Conservation (phyloP, 2,797 vertebrate species). For the Myotis vivesi region DNA sequence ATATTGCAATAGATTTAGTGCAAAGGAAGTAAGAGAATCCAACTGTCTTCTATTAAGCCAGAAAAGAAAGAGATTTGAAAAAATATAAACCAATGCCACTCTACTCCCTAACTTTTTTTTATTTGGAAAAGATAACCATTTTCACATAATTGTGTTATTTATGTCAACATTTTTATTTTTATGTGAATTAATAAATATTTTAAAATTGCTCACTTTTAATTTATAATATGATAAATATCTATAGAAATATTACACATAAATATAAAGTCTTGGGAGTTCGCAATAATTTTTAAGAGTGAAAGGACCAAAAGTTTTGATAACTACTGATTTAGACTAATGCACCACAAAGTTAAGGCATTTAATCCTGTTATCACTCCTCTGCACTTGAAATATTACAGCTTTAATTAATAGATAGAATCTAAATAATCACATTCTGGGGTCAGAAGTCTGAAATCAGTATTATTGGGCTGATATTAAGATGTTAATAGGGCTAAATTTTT, state of each 20-base stretch:
- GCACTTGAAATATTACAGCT: not conserved
- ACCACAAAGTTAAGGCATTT: not conserved
- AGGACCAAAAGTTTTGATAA: not conserved
- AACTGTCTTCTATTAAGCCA: not conserved
- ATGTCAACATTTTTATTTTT: not conserved
- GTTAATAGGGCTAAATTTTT: fast-evolving
- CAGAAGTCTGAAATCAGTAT: not conserved
- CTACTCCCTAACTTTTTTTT: not conserved
- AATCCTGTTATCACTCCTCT: not conserved
- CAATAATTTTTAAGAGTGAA: not conserved
- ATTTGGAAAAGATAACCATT: not conserved
- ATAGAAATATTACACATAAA: not conserved
- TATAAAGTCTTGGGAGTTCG: not conserved
- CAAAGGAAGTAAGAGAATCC: not conserved
- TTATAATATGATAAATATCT: not conserved
- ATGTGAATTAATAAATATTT: not conserved
- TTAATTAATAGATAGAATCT: not conserved
- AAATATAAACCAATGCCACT: not conserved
- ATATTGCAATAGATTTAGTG: not conserved
- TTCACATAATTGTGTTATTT: constrained; percentile 17
- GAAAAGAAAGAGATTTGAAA: not conserved
- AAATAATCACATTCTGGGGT: not conserved
- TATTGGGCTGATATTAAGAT: not conserved
- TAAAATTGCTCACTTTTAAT: not conserved
- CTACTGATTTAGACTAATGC: not conserved